Conservation (phyloP, 2,888 invertebrate genomes). For the Erpobdella octoculata region DNA sequence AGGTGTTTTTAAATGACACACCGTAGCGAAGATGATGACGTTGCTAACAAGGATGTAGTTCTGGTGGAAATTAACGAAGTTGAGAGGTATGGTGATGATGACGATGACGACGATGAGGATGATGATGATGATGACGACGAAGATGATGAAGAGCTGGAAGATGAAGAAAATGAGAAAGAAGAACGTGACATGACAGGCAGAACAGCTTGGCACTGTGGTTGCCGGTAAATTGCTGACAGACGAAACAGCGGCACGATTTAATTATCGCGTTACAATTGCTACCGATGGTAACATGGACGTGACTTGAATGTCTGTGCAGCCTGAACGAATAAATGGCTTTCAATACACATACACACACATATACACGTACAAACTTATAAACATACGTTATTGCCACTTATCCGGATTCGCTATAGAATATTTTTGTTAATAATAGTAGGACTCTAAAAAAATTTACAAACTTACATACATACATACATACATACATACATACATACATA, state of each 20-base stretch:
- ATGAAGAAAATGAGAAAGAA: not conserved
- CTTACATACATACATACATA: not conserved
- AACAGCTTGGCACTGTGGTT: too few species aligned
- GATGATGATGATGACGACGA: not conserved
- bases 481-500: slow-evolving; percentile 1
- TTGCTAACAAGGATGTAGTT: not conserved
- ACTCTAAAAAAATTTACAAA: not conserved
- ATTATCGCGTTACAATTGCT: too few species aligned
- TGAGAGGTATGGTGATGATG: not conserved
- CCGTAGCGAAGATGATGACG: not conserved
- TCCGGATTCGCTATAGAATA: not conserved
- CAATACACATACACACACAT: not conserved
- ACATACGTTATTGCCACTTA: not conserved
- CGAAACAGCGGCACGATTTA: too few species aligned
- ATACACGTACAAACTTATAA: not conserved
- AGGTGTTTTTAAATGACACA: too few species aligned
- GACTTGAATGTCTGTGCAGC: too few species aligned
- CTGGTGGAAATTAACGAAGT: not conserved
- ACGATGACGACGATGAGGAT: not conserved
- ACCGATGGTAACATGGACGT: too few species aligned
- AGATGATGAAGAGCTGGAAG: not conserved
- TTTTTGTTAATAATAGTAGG: not conserved
- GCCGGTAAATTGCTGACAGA: too few species aligned
- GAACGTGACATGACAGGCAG: too few species aligned
- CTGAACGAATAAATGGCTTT: too few species aligned